A percentile compares a stretch with the other conserved stretches of the same genome.
Conservation (phyloP, 2,113 vertebrate species). For the Zosterops lateralis region DNA sequence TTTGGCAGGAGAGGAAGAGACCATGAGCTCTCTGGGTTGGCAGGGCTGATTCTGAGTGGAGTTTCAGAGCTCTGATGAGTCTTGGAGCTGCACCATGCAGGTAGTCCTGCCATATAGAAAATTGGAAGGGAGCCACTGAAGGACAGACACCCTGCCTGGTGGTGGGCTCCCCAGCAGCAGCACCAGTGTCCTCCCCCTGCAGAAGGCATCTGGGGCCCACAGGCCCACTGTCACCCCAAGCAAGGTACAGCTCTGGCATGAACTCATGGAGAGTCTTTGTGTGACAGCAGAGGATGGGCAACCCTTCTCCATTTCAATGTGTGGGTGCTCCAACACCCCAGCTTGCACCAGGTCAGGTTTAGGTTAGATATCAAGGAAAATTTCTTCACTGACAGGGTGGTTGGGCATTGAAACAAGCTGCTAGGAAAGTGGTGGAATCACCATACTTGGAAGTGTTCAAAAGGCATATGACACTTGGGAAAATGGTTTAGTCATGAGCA, state of each 20-base stretch:
- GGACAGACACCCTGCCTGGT: not conserved
- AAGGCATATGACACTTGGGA: not conserved
- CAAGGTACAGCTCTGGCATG: not conserved
- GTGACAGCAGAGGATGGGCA: not conserved
- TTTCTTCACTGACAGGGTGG: not conserved
- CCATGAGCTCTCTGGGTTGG: not conserved
- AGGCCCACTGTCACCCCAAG: accelerated
- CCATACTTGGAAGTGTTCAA: not conserved
- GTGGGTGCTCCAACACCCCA: not conserved
- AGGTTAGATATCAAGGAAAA: not conserved
- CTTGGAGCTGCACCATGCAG: not conserved
- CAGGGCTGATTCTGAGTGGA: not conserved
- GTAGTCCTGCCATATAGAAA: not conserved
- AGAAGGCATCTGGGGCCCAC: not conserved
- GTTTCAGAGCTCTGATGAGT: not conserved
- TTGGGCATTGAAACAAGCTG: not conserved
- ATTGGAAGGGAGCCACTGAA: accelerated
- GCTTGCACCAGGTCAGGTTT: not conserved
- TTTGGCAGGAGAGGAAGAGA: not conserved
- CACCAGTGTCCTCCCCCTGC: not conserved
- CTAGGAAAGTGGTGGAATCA: not conserved
- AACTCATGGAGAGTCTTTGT: accelerated
- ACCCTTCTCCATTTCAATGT: not conserved
- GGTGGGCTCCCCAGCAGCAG: not conserved
- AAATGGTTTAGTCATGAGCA: not conserved